Evolutionary conservation across 2,888 invertebrate genomes (phyloP), one percentile per base, ranked within the genome.

Genomic region (Anoplius nigerrimus): DNA sequence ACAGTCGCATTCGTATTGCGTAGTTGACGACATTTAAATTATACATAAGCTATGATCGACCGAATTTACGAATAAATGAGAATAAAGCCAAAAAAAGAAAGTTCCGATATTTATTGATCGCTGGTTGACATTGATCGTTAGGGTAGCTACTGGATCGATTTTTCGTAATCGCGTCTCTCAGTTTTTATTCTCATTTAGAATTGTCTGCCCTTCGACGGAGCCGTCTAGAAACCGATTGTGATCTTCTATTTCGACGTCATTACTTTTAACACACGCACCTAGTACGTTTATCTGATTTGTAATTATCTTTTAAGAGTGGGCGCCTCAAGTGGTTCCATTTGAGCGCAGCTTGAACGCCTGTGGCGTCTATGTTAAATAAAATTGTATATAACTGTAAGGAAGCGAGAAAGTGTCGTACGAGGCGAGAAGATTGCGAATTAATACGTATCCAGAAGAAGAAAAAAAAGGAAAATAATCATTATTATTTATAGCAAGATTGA

Each of bases 121-220:
- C 34, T 34, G 34, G 27, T 34, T 34, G 34, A 53, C 21, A 22
- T 21, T 6, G 21, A 22, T n/a, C 21, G 21, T 21, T 22, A 53
- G 24, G 53, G 53, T 15, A 53, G 24, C 24, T 53, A 21, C n/a
- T 53, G 53, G 20, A 24, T 22, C 21, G 21, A 55, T 55, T 55
- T 55, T 27, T 24, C 24, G 34, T 55, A 55, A 18, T 55, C 18
- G 55, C 55, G 34, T 55, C 55, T 51, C 2, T 56, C 58, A 16
- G n/a, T 21, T 73, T 73, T 64, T 54, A 34, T 62, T 74, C 64
- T 62, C 69, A 62, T 65, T 73, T 73, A 62, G 61, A 11, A 34
- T 34, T 34, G n/a, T 34, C 11, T 6, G 11, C 34, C 8, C 11
- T 11, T 34, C 34, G 11, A 34, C 34, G 11, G 11, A 34, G 34